Percentiles rank a stretch among this genome's conserved stretches.
These are phyloP conservation scores for Potamilus streckersoni DNA, from an alignment of 1,140 invertebrate genomes.

Conservation along the genomic window DNA sequence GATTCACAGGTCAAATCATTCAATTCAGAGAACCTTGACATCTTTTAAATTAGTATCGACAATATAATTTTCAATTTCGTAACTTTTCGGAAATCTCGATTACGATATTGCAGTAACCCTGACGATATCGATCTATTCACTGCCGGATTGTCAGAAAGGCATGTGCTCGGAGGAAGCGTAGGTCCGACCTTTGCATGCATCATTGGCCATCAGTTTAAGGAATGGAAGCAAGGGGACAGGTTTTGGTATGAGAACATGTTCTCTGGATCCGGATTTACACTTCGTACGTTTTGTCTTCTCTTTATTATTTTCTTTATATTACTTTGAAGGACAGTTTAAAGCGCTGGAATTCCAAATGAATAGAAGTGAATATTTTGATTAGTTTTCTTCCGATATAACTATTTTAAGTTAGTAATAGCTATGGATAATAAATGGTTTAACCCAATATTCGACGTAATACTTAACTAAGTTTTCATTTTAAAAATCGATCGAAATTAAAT, in stretches of 20 bases:
- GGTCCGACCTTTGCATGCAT: conserved; percentile 97
- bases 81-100: not conserved
- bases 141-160: conserved; percentile 82
- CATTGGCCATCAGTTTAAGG: conserved; percentile 92
- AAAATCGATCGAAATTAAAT: too few relatives aligned
- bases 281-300: too few relatives aligned
- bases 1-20: conserved; percentile 78
- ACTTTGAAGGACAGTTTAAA: too few relatives aligned
- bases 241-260: conserved; percentile 93
- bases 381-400: too few relatives aligned
- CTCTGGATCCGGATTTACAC: not conserved
- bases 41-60: not conserved
- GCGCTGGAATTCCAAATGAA: too few relatives aligned
- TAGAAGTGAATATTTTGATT: too few relatives aligned
- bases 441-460: too few relatives aligned
- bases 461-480: too few relatives aligned
- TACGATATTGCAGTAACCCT: not conserved
- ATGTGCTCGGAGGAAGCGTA: conserved; percentile 85
- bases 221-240: conserved; percentile 90
- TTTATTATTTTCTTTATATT: too few relatives aligned
- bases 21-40: not conserved
- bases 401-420: too few relatives aligned
- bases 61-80: not conserved
- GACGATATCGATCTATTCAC: conserved; percentile 40
- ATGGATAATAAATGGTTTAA: too few relatives aligned